A percentile compares a stretch with the other conserved stretches of the same genome.
These are phyloP conservation scores for Oligia strigilis DNA, from an alignment of 2,888 invertebrate genomes.

Conservation along the genomic window DNA sequence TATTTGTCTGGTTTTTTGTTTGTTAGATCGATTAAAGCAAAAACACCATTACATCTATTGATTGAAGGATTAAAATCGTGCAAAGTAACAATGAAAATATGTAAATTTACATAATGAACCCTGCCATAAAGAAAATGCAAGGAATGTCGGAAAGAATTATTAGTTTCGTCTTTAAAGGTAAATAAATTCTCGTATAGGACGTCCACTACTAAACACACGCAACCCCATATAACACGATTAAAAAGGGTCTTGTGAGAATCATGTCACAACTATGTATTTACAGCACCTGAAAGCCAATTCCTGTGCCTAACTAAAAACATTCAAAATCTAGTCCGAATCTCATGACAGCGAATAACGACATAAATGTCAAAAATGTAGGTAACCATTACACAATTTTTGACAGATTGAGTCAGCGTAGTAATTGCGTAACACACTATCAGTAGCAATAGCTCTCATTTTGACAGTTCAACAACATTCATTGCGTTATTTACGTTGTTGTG, in stretches of 20 bases:
- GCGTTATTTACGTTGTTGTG: not conserved
- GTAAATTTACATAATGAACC: constrained; percentile 24
- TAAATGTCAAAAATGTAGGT: not conserved
- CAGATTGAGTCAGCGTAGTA: not conserved
- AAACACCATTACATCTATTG: not conserved
- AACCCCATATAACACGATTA: not conserved
- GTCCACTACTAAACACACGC: not conserved
- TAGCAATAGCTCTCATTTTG: not conserved
- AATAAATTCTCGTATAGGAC: constrained; percentile 10
- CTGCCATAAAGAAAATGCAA: not conserved
- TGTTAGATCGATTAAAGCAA: constrained; percentile 3
- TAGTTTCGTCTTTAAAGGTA: constrained; percentile 16
- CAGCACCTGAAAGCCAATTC: not conserved
- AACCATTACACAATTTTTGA: not conserved
- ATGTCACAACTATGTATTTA: not conserved
- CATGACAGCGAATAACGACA: not conserved
- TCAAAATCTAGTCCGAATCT: not conserved
- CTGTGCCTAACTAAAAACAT: too few species aligned
- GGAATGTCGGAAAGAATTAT: constrained; percentile 6
- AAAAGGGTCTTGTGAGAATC: not conserved
- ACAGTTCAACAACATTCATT: not conserved
- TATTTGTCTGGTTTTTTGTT: not conserved
- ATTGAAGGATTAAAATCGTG: constrained; percentile 13
- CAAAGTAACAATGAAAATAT: not conserved
- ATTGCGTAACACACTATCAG: too few species aligned